Base-by-base conservation (phyloP, 2,113 vertebrate genomes). In the Ochotona princeps region DNA sequence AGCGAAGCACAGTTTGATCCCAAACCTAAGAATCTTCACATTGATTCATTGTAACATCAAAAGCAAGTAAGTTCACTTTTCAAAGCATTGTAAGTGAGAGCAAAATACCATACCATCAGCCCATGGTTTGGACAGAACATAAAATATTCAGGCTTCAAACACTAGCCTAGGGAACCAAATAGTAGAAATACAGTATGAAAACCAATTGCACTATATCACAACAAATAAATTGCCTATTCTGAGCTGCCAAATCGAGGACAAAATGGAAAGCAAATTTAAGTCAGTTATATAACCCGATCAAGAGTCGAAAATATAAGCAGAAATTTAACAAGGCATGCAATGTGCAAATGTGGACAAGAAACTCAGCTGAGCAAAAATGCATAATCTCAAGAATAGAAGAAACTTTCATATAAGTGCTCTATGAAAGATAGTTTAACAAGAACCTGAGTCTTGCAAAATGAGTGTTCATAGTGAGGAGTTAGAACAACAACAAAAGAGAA, bases 381-480 rank as follows among this genome's bases (percentile, higher is more conserved):
- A 73, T 51, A 85, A 73, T 72, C 12, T 1, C 8, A 73, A 9
- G 30, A 90, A 79, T 1, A 12, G 17, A 91, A 78, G 20, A 35
- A 18, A 89, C 8, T 28, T 38, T 8, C 81, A 73, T 28, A 28
- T n/a, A 61, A 75, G 28, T 47, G 38, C 20, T 57, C 66, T 57
- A 70, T 44, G 18, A 85, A 82, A 49, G 11, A 67, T 9, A 26
- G 6, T 10, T 67, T 73, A 61, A 47, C 61, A 82, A 67, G 67
- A 90, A 94, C 87, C 32, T 82, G 12, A 89, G 47, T 88, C 91
- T 14, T 69, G 11, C 61, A 81, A 78, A 70, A 38, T 28, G 78
- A 54, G 13, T 44, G 2, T 72, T 81, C 63, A 78, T 28, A 90
- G 75, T 65, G 5, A 89, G 35, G 32, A 85, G 35, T 49, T 89